Base-by-base conservation (phyloP, 2,888 invertebrate species). In the Troglohyphantes excavatus region DNA sequence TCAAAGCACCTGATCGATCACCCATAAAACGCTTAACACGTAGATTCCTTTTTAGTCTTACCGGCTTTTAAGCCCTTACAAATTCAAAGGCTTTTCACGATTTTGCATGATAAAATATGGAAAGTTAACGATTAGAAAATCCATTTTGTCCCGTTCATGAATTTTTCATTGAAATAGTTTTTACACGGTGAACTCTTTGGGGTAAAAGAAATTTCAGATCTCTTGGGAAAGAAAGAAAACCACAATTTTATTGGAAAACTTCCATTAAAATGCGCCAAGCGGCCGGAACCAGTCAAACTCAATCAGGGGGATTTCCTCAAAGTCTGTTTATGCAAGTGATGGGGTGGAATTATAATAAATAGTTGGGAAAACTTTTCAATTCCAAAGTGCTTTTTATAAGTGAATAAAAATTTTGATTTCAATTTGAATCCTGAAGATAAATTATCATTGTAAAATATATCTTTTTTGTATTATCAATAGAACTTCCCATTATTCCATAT, bases 151-250 rank as follows among this genome's bases (percentile, higher is more conserved):
- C 29, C 21, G 59, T 72, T 75, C 75, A 75, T 75, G 59, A 75
- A 75, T 75, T 75, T 75, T 75, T 75, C 75, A 75, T 75, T 72
- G 46, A 46, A 72, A 46, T 43, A 23, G n/a, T 26, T 72, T 72
- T 46, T 26, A 53, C 17, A 53, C 53, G 53, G n/a, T 53, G 53
- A 53, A 65, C 6, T 13, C 26, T 65, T n/a, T 9, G n/a, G n/a
- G 5, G 13, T 19, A 21, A 27, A 75, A 23, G 29, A 46, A 53
- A n/a, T 29, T 61, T 59, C 19, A 26, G 2, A 61, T 13, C 17
- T 19, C 27, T 61, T 29, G 27, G 59, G 46, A 53, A 53, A 75
- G 33, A n/a, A 53, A 13, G 33, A 29, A 61, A 75, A 61, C 29
- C 11, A 21, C 21, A 61, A 59, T 75, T 75, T 75, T 75, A 75